Evolutionary conservation across 1,140 invertebrate genomes (phyloP).

Genomic region (Papilio aristodemus): DNA sequence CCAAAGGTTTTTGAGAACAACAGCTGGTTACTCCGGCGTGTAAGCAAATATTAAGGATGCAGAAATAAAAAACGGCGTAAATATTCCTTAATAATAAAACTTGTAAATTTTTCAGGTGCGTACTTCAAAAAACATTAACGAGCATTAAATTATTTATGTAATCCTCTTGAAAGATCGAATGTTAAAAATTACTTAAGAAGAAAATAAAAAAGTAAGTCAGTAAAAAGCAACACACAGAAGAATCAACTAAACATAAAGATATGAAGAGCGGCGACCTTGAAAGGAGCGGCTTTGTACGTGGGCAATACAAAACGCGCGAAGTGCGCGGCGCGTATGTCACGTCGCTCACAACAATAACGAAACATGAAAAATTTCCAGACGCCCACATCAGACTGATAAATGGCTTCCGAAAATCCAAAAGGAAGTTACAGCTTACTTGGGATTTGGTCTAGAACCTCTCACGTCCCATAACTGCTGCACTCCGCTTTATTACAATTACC

Average conservation of each 20-base stretch:
- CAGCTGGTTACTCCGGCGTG: no score
- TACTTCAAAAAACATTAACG: no score
- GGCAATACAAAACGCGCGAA: slow-evolving; percentile 53
- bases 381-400: slow-evolving; percentile 82
- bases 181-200: neutral
- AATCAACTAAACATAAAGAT: slow-evolving; percentile 17
- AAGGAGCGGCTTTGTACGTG: slow-evolving; percentile 43
- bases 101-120: no score
- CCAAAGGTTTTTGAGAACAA: no score
- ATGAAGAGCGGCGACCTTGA: slow-evolving; percentile 53
- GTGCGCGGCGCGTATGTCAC: slow-evolving; percentile 61
- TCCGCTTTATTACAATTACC: slow-evolving; percentile 80
- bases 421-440: slow-evolving; percentile 83
- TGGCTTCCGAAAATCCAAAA: slow-evolving; percentile 84
- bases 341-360: slow-evolving; percentile 73
- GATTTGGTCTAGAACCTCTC: slow-evolving; percentile 82
- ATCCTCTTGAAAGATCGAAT: neutral
- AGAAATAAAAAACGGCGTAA: no score
- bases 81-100: no score
- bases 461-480: slow-evolving; percentile 80
- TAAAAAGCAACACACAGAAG: neutral
- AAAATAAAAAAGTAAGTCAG: neutral
- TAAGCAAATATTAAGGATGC: no score
- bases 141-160: no score
- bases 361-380: slow-evolving; percentile 81